Conservation (phyloP, 2,888 invertebrate species). For the Drosophila infuscata region DNA sequence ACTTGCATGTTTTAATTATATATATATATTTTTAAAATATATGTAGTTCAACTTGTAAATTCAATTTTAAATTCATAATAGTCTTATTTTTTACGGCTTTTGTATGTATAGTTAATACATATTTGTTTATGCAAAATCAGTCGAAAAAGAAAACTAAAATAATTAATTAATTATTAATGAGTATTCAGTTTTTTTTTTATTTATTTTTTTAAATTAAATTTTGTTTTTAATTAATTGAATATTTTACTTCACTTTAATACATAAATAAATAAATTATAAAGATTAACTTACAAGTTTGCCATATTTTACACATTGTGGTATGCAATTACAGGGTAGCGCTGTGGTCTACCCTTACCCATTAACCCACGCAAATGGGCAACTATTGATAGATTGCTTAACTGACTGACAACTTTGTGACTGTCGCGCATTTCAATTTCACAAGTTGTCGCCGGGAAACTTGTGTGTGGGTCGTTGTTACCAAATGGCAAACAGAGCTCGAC, state of each 20-base stretch:
- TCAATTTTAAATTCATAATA: not conserved
- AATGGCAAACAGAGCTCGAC: constrained; percentile 33
- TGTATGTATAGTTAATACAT: too few relatives aligned
- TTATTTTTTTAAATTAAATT: not conserved
- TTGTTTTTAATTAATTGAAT: not conserved
- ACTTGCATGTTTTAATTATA: not conserved
- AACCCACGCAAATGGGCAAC: constrained; percentile 37
- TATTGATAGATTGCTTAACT: constrained; percentile 60
- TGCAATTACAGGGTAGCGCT: constrained; percentile 31
- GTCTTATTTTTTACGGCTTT: not conserved
- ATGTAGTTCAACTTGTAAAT: not conserved
- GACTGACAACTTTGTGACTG: constrained; percentile 49
- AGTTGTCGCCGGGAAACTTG: constrained; percentile 41
- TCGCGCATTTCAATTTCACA: constrained; percentile 61
- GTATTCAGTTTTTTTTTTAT: too few relatives aligned
- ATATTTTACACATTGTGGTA: too few relatives aligned
- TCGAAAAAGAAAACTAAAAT: not conserved
- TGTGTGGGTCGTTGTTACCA: constrained; percentile 47
- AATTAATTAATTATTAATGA: not conserved
- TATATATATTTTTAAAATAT: not conserved
- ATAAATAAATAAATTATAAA: not conserved
- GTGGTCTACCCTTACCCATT: not conserved
- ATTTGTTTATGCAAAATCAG: not conserved
- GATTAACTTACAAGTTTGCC: not conserved
- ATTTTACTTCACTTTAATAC: not conserved